Evolutionary conservation across 2,113 vertebrate species (phyloP), one percentile per base, ranked within the genome.

Genomic region (Theristicus caerulescens): DNA sequence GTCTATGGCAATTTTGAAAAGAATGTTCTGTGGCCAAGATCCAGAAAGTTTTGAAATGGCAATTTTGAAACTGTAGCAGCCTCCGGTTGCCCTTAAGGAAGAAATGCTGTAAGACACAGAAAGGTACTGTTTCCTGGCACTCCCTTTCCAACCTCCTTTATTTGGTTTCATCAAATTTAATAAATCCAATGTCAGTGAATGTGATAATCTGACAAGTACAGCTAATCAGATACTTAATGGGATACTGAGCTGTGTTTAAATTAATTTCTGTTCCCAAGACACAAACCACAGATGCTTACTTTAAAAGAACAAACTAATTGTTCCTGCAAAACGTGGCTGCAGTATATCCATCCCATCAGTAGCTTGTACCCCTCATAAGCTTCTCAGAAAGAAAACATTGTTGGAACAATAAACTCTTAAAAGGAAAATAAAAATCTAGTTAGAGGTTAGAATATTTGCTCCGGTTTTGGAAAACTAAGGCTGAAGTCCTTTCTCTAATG

Each of bases 1-100:
- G 80, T 91, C 69, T 93, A 29, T 92, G 81, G 73, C 62, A 96
- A 77, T 94, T 95, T 93, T 89, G 93, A 82, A 94, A 95, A 90
- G 93, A 95, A 94, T 94, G 94, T 69, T 97, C 84, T 80, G 42
- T 95, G 96, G 93, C 83, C 29, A 46, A 76, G 89, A 87, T 95
- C 94, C 95, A 95, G 86, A 54, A 65, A 46, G 62, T 94, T 93
- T 94, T 94, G 94, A 95, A 97, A 96, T 18, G 73, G 66, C 62
- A 89, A 7, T 93, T 95, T 93, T 93, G 93, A 87, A 96, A 94
- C 73, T 31, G 34, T 11, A 79, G 54, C 77, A 91, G 54, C 44
- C 77, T 95, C 77, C 12, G 4, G 81, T 87, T 96, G 83, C 93
- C 91, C 94, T 92, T 69, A 94, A 95, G 96, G 88, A 91, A 94